Conservation (phyloP, 2,797 vertebrate species). For the Trachurus trachurus region DNA sequence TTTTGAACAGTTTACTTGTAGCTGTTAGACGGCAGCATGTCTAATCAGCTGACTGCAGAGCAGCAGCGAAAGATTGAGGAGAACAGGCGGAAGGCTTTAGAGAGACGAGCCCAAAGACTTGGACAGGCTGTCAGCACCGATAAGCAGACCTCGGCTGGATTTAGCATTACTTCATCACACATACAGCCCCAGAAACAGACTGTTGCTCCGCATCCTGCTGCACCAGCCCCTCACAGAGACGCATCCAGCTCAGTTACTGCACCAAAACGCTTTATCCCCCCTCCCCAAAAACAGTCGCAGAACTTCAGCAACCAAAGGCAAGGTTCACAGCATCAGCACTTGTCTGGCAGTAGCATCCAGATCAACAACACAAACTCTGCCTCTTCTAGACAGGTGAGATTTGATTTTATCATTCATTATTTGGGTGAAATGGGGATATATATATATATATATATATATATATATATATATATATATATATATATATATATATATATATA, state of each 20-base stretch:
- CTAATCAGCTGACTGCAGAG: constrained; percentile 90
- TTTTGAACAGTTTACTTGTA: neutral
- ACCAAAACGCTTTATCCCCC: constrained; percentile 33
- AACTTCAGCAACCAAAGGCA: constrained; percentile 16
- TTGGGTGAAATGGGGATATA: neutral
- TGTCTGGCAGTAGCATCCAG: constrained; percentile 9
- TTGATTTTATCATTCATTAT: neutral
- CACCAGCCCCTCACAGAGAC: constrained; percentile 10
- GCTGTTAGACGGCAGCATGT: constrained; percentile 82
- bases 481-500: no score
- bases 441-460: no score
- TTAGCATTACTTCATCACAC: constrained; percentile 9
- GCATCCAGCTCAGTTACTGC: constrained; percentile 1
- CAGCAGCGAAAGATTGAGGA: constrained; percentile 94
- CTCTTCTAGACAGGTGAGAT: constrained; percentile 59
- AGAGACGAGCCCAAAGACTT: constrained; percentile 92
- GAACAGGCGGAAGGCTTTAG: constrained; percentile 92
- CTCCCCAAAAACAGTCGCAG: constrained; percentile 29
- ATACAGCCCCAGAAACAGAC: constrained; percentile 16
- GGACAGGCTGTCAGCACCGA: constrained; percentile 71
- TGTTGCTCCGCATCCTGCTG: neutral
- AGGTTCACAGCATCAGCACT: constrained; percentile 7
- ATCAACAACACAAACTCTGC: constrained; percentile 33
- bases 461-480: no score
- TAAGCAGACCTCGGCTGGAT: constrained; percentile 27